Conservation (phyloP, 2,113 vertebrate species). For the Clarias magur region DNA sequence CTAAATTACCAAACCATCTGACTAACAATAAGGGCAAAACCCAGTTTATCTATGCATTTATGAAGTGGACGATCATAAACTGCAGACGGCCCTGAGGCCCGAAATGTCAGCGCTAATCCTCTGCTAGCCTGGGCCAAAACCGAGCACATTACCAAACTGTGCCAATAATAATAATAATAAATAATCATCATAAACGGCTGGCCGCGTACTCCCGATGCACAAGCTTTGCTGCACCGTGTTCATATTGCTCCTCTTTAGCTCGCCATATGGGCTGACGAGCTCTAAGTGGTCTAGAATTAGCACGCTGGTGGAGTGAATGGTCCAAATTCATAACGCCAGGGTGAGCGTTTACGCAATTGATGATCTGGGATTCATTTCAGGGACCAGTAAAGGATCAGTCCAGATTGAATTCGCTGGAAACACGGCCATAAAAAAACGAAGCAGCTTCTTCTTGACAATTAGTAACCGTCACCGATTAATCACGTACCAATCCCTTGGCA, state of each 20-base stretch:
- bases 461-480: constrained; percentile 40
- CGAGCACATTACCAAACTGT: constrained; percentile 6
- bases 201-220: neutral
- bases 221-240: constrained; percentile 1
- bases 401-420: neutral
- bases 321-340: constrained; percentile 19
- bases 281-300: constrained; percentile 29
- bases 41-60: neutral
- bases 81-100: neutral
- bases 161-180: constrained; percentile 34
- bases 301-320: neutral
- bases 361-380: constrained; percentile 19
- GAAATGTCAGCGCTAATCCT: neutral
- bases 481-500: constrained; percentile 31
- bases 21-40: neutral
- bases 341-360: neutral
- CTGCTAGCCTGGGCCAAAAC: neutral
- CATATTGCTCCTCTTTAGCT: constrained; percentile 22
- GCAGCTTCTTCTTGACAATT: constrained; percentile 43
- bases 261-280: constrained; percentile 16
- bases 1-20: neutral
- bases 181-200: constrained; percentile 24
- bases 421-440: neutral
- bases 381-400: constrained; percentile 12
- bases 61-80: constrained; percentile 7